phyloP scores from a whole-genome alignment of 2,113 vertebrate genomes.

The Apaloderma vittatum region DNA sequence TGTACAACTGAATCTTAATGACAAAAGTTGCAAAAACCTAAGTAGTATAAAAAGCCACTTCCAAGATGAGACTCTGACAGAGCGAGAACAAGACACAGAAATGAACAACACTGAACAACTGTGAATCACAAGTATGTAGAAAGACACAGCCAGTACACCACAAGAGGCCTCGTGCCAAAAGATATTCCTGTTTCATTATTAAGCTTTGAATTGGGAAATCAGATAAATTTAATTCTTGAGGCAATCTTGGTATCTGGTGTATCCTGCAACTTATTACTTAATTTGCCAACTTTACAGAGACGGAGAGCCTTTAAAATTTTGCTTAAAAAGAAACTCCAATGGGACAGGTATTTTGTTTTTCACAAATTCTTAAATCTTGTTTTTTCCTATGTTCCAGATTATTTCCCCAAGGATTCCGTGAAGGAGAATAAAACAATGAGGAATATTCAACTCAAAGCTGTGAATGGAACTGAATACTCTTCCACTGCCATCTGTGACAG shows the following conservation, averaged over 20 bases:
- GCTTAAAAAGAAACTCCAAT: neutral
- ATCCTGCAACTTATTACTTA: neutral
- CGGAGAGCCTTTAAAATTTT: neutral
- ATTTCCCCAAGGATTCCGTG: neutral
- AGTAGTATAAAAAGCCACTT: constrained; percentile 36
- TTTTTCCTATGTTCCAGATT: neutral
- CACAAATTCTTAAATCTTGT: neutral
- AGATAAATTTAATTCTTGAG: neutral
- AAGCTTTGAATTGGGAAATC: neutral
- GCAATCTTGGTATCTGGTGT: accelerated
- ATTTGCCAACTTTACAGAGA: neutral
- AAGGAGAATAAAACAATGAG: neutral
- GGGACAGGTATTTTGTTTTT: neutral
- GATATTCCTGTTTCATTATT: neutral
- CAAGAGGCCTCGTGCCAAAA: neutral
- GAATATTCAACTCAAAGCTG: neutral
- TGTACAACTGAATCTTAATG: constrained; percentile 41
- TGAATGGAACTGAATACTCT: neutral
- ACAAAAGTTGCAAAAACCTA: constrained; percentile 33
- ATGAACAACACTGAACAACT: neutral
- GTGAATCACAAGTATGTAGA: neutral
- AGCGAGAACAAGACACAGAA: neutral
- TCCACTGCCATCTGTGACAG: neutral
- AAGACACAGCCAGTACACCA: neutral
- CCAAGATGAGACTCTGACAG: constrained; percentile 9